Conservation (phyloP, 2,797 vertebrate species). For the Amazona finschi region DNA sequence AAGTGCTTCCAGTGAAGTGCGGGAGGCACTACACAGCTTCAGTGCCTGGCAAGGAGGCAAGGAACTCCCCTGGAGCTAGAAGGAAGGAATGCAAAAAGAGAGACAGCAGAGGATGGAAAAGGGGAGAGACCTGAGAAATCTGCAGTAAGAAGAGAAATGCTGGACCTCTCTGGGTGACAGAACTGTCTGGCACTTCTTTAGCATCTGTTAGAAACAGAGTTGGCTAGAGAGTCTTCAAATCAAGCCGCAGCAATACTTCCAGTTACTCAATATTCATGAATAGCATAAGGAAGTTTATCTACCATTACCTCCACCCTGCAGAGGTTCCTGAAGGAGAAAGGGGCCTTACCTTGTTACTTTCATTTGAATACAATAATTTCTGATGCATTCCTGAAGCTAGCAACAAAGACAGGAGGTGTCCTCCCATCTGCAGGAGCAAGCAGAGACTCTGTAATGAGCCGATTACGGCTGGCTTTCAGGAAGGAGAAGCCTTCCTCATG, state of each 20-base stretch:
- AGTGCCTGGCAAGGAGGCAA: background rate
- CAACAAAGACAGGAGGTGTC: background rate
- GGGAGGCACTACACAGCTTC: background rate
- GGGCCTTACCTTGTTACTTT: background rate
- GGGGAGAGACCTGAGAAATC: background rate
- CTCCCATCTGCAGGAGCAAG: background rate
- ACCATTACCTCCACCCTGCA: background rate
- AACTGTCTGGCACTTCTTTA: background rate
- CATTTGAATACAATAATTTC: background rate
- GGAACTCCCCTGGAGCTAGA: background rate
- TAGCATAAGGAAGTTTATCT: background rate
- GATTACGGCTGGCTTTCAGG: background rate
- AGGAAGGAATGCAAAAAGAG: background rate
- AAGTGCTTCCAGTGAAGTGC: background rate
- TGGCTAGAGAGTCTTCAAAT: background rate
- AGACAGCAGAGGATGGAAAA: background rate
- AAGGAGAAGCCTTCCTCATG: constrained; percentile 16
- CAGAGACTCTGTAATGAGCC: background rate
- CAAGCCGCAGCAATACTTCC: background rate
- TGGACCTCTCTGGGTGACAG: background rate
- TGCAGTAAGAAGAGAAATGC: background rate
- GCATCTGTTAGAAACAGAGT: background rate
- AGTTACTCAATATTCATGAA: background rate
- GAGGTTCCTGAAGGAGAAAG: background rate
- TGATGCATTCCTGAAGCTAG: background rate